Percentiles rank a stretch among this genome's conserved stretches.
These are phyloP conservation scores for Laupala kohalensis DNA, from an alignment of 1,140 invertebrate species.

Conservation along the genomic window DNA sequence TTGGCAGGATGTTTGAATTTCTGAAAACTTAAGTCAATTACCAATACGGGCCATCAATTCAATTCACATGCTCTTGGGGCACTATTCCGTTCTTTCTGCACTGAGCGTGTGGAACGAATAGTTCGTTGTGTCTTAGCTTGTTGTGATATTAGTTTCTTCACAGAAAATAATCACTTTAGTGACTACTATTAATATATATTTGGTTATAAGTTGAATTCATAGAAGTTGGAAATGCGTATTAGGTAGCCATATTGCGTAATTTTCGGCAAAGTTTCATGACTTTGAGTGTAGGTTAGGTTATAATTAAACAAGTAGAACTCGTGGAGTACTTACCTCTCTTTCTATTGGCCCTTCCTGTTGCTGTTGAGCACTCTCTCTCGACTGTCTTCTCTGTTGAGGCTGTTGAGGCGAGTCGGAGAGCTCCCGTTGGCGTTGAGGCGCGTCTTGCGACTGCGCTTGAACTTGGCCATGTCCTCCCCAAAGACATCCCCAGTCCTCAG, in stretches of 20 bases:
- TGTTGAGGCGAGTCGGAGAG: conserved; percentile 44
- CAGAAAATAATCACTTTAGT: background rate
- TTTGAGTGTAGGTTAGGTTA: background rate
- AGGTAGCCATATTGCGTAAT: too few relatives aligned
- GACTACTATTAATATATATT: background rate
- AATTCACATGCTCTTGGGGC: too few relatives aligned
- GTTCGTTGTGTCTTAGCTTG: too few relatives aligned
- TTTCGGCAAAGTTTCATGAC: background rate
- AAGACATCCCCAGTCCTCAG: conserved; percentile 92
- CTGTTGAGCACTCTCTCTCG: conserved; percentile 39
- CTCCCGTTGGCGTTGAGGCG: conserved; percentile 42
- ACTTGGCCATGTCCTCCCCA: conserved; percentile 89
- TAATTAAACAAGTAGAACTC: background rate
- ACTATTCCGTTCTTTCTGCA: too few relatives aligned
- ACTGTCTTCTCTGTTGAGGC: conserved; percentile 52
- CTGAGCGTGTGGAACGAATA: too few relatives aligned
- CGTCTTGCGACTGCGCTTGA: conserved; percentile 61
- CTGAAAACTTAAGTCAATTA: too few relatives aligned
- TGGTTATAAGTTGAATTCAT: background rate
- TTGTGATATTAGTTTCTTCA: too few relatives aligned
- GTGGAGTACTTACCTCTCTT: background rate
- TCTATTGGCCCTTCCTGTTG: conserved; percentile 20
- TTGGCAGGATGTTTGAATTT: too few relatives aligned
- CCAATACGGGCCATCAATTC: too few relatives aligned
- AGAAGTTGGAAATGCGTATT: too few relatives aligned